phyloP scores from a whole-genome alignment of 2,888 invertebrate genomes.

The Mythimna ferrago region DNA sequence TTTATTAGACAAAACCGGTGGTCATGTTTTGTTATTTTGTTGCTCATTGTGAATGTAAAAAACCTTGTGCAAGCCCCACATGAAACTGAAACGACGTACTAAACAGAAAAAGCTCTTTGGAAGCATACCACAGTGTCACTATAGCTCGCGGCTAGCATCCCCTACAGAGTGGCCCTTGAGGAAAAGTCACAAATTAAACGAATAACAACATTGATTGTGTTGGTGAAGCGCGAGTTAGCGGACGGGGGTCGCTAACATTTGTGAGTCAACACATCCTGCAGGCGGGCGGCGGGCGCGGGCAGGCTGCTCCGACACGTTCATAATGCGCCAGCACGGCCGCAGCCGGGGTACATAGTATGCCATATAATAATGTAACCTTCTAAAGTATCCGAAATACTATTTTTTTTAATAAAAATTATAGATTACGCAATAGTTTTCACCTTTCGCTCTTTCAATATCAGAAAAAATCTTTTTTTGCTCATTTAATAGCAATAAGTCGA shows the following conservation, averaged over 20 bases:
- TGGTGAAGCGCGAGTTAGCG: neutral
- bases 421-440: neutral
- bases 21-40: too few relatives aligned
- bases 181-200: constrained; percentile 8
- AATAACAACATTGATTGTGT: constrained; percentile 9
- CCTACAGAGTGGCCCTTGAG: neutral
- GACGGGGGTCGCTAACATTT: constrained; percentile 15
- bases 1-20: too few relatives aligned
- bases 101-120: neutral
- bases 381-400: neutral
- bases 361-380: too few relatives aligned
- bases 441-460: neutral
- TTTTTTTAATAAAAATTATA: neutral
- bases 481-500: too few relatives aligned
- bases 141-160: neutral
- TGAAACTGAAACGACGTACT: neutral
- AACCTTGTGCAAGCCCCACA: too few relatives aligned
- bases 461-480: too few relatives aligned
- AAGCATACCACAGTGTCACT: neutral
- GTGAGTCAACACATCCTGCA: constrained; percentile 31
- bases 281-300: neutral
- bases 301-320: neutral
- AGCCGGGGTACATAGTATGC: too few relatives aligned
- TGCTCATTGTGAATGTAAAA: too few relatives aligned
- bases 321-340: neutral